Conservation (phyloP, 2,888 invertebrate species). For the Drosophila kanekoi region DNA sequence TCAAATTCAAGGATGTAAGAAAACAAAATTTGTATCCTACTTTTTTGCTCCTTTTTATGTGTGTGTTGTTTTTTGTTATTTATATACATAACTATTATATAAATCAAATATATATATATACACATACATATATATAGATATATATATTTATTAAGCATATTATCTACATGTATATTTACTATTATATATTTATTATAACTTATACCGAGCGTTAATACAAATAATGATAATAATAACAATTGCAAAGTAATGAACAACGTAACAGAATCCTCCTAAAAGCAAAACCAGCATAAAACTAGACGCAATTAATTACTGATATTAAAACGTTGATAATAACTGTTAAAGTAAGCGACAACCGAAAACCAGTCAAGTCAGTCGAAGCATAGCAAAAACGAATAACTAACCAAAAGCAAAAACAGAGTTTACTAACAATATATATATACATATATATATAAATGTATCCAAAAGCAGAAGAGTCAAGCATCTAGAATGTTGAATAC, state of each 20-base stretch:
- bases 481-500: conserved; percentile 61
- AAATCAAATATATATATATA: conserved; percentile 61
- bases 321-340: conserved; percentile 73
- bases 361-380: conserved; percentile 75
- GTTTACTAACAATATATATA: conserved; percentile 67
- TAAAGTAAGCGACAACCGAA: conserved; percentile 46
- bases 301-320: conserved; percentile 55
- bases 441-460: conserved; percentile 47
- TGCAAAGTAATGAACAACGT: conserved; percentile 63
- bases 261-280: conserved; percentile 78
- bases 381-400: conserved; percentile 67
- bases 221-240: conserved; percentile 31
- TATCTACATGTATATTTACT: conserved; percentile 82
- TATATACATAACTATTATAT: conserved; percentile 80
- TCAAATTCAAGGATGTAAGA: conserved; percentile 56
- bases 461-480: conserved; percentile 44
- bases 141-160: conserved; percentile 82
- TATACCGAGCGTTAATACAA: conserved; percentile 67
- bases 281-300: conserved; percentile 66
- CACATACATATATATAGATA: conserved; percentile 63
- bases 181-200: conserved; percentile 81
- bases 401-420: conserved; percentile 51
- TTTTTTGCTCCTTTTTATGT: conserved; percentile 80
- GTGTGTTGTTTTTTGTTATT: conserved; percentile 84
- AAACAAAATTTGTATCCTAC: conserved; percentile 61